phyloP scores from a whole-genome alignment of 2,888 invertebrate species.

The Nymphalis polychloros region DNA sequence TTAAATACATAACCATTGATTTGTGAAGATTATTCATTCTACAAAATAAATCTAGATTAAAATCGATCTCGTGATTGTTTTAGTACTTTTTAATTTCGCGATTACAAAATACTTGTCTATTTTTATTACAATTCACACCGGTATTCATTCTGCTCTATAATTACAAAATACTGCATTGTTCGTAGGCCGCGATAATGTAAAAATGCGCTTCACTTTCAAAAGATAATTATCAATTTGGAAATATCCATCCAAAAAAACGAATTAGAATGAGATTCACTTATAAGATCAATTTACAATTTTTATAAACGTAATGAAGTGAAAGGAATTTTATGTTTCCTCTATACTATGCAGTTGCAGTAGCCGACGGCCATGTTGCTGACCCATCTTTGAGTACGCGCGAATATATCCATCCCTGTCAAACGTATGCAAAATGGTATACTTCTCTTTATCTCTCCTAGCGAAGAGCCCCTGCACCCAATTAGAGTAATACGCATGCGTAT shows the following conservation, averaged over 20 bases:
- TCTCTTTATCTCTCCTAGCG: constrained; percentile 49
- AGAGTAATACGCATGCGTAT: constrained; percentile 79
- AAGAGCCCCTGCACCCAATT: constrained; percentile 61
- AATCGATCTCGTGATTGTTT: background rate
- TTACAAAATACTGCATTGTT: background rate
- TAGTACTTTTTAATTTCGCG: background rate
- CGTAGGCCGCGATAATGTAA: background rate
- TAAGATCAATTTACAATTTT: background rate
- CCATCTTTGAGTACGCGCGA: constrained; percentile 52
- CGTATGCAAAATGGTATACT: constrained; percentile 44
- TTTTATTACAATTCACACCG: background rate
- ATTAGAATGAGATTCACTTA: background rate
- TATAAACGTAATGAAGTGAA: background rate
- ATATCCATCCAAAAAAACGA: background rate
- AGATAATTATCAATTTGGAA: too few species aligned
- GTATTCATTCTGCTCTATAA: background rate
- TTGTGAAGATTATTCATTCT: background rate
- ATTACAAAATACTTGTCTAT: background rate
- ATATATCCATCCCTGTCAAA: constrained; percentile 52
- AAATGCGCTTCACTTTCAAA: too few species aligned
- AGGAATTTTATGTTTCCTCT: constrained; percentile 45
- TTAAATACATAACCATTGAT: background rate
- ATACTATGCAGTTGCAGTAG: constrained; percentile 74
- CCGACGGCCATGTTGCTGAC: constrained; percentile 74
- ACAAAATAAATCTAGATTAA: background rate